Base-by-base conservation (phyloP, 2,888 invertebrate genomes). In the Charanyca ferruginea region DNA sequence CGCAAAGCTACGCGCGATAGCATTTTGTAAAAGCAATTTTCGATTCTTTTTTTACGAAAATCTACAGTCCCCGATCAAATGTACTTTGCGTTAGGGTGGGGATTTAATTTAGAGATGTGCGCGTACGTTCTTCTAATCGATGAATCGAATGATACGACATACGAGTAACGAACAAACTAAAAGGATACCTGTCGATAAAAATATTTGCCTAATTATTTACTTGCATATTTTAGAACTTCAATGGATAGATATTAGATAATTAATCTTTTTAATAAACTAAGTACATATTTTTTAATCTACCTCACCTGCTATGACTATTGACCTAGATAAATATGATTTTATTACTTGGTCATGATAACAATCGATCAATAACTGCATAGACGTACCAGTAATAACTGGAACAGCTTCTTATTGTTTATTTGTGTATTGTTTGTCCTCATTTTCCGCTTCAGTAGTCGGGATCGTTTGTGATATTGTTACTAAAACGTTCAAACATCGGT, bases 1-100 rank as follows among this genome's bases (percentile, higher is more conserved):
- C 97, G 96, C 92, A 97, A 95, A 92, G 96, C 96, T 90, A 96
- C 96, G 87, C 97, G 96, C 83, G 97, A 97, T 90, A 97, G 93
- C 97, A 97, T 97, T 95, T 96, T 96, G 83, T 79, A 75, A 81
- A 79, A 81, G 81, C 83, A 90, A 88, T 88, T 87, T 87, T 70
- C 54, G 83, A 82, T 9, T 32, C 79, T 81, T 81, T 87, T 77
- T 87, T 84, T 58, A 75, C 65, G 86, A 87, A 88, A 88, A 86
- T 85, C 91, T 88, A 91, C 92, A 91, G 88, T 77, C 89, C 87
- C 80, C 76, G 67, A 67, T 42, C 73, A 86, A 90, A 89, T 84
- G 83, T 89, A 90, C 91, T 90, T 91, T 88, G 88, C 90, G 90
- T 82, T 93, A 93, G 93, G 86, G 38, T 38, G 13, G 38, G 38